Evolutionary conservation across 2,113 vertebrate species (phyloP), one percentile per base, ranked within the genome.

Genomic region (Dissostichus mawsoni): DNA sequence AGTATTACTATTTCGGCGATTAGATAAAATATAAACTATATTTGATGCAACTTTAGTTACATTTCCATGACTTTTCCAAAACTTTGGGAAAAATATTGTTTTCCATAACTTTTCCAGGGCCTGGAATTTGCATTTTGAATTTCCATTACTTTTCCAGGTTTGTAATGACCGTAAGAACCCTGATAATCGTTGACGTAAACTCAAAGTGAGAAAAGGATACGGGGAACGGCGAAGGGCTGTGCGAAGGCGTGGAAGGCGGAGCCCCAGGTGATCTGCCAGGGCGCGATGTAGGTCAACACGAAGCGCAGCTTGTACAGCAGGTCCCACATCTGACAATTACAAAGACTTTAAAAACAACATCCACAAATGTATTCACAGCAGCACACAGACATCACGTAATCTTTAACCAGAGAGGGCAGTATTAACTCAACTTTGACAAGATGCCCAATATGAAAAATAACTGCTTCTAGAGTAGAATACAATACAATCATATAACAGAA

Each of bases 261-360:
- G 76, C 97, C 97, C 97, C 97, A 98, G 47, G 97, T 97, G 89
- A 98, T 98, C 92, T 98, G 97, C 97, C 97, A 98, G 12, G 97
- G 97, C 0, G 97, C 97, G 2, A 98, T 98, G 95, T 98, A 98
- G 59, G 97, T 98, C 90, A 98, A 88, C 74, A 98, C 97, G 2
- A 98, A 98, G 4, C 96, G 97, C 68, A 98, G 94, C 90, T 97
- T 98, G 91, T 97, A 97, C 76, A 97, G 92, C 82, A 98, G 93
- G 88, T 98, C 97, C 97, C 97, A 98, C 81, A 97, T 94, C 97
- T 98, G 91, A 72, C 67, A 74, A 79, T 20, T 69, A 48, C 13
- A 56, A 79, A 82, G 1, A 14, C 17, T 51, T 53, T 2, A 3
- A 20, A 18, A 71, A n/a, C n/a, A 41, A 50, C 17, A 57, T 8